Base-by-base conservation (phyloP, 2,797 vertebrate species). In the Triplophysa yarkandensis region DNA sequence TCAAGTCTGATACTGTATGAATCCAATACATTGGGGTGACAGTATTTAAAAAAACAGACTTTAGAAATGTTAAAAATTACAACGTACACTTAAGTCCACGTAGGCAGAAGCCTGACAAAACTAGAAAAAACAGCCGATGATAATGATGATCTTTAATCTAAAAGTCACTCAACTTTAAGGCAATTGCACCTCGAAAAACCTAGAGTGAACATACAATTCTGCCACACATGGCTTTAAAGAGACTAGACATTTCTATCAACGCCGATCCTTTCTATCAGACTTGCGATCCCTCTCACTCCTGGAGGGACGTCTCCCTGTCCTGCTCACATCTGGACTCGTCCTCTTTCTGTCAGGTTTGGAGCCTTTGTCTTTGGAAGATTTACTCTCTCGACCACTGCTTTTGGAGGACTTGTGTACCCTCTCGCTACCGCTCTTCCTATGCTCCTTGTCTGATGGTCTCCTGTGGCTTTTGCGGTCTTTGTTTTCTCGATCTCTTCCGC, bases 201-300 rank as follows among this genome's bases (percentile, higher is more conserved):
- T 43, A 72, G 7, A 3, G 14, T 23, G 41, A 55, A 25, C 71
- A 57, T 39, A 66, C 39, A 27, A 46, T 32, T 58, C 55, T 58
- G 55, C 32, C 55, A 58, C 32, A 58, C 55, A 30, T 85, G 11
- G 43, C 50, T 61, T 68, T 36, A 3, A 30, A 71, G 44, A 68
- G 13, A 39, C 3, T 16, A 44, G 36, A 41, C 34, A 19, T 21
- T 50, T 14, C 41, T 89, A 39, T 39, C 84, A 98, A 89, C 93
- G 96, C 88, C 97, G 95, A 88, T 98, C 95, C 89, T 98, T 98
- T 86, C 95, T 95, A 89, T 98, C 96, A 89, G 96, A 94, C 92
- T 98, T 98, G 87, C 94, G 95, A 83, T 98, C 97, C 92, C 95
- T 94, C 87, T 97, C 94, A 77, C 91, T 92, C 71, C 95, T 93